phyloP scores from a whole-genome alignment of 2,888 invertebrate genomes.

The Lasius platythorax region DNA sequence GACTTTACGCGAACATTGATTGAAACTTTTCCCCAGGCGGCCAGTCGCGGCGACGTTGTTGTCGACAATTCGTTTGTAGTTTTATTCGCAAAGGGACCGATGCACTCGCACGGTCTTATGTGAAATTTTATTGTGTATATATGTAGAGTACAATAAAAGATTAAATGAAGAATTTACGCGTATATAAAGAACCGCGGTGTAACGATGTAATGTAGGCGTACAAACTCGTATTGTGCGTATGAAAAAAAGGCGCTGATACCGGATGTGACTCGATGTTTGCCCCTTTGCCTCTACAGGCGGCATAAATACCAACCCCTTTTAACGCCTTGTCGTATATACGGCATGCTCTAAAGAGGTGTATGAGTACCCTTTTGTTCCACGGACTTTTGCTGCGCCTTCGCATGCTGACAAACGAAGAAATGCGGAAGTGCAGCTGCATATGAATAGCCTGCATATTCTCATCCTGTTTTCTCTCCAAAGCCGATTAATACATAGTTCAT shows the following conservation, averaged over 20 bases:
- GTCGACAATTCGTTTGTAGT: slow-evolving; percentile 41
- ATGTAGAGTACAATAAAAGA: slow-evolving; percentile 41
- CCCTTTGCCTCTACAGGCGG: slow-evolving; percentile 73
- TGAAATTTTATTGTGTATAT: slow-evolving; percentile 46
- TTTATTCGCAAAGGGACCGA: slow-evolving; percentile 47
- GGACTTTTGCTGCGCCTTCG: slow-evolving; percentile 27
- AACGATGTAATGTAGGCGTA: slow-evolving; percentile 30
- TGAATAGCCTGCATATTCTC: slow-evolving; percentile 22
- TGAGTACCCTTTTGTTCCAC: slow-evolving; percentile 61
- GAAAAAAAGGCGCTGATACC: slow-evolving; percentile 56
- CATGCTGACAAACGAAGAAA: slow-evolving; percentile 27
- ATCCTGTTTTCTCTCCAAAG: neutral
- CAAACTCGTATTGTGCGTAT: slow-evolving; percentile 45
- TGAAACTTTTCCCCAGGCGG: slow-evolving; percentile 34
- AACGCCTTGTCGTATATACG: slow-evolving; percentile 52
- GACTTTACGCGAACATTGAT: slow-evolving; percentile 9
- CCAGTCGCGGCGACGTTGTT: neutral
- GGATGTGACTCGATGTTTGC: slow-evolving; percentile 63
- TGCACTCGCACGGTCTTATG: neutral
- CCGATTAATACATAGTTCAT: neutral
- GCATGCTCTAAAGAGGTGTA: slow-evolving; percentile 55
- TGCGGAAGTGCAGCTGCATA: slow-evolving; percentile 21
- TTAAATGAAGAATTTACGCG: neutral
- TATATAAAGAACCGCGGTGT: slow-evolving; percentile 33
- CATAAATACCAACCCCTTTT: slow-evolving; percentile 76